Base-by-base conservation (phyloP, 1,140 invertebrate genomes). In the Zaprionus kolodkinae region DNA sequence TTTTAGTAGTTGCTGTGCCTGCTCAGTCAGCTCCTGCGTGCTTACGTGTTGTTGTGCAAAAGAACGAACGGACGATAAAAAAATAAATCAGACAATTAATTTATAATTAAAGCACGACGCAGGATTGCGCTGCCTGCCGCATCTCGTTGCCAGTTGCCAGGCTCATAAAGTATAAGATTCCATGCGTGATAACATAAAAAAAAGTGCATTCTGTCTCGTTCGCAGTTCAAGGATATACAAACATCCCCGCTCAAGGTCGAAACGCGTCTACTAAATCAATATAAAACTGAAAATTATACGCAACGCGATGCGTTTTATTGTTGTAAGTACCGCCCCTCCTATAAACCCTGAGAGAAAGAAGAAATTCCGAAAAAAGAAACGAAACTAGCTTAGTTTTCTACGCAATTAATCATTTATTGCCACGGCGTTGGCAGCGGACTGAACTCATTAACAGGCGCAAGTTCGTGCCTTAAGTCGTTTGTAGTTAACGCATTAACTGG, bases 171-270 rank as follows among this genome's bases (percentile, higher is more conserved):
- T 50, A 50, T 50, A 50, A 11, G 45, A 50, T 50, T 50, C 17
- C 17, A 52, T 50, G 60, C 30, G 76, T 73, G 70, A 76, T 75
- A 78, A 78, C 68, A n/a, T n/a, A 21, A 56, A 35, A 50, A 62
- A 40, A 50, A 62, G 73, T 74, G 76, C 17, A 57, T 73, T 62
- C 71, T 72, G 30, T 65, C 50, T 78, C 63, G 69, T 88, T 84
- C 65, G 63, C 84, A 88, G 83, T 88, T 87, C 84, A 87, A 88
- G 79, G 79, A 83, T 88, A 77, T n/a, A 40, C n/a, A n/a, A 12
- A 40, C 6, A 45, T 15, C n/a, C 68, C 35, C 35, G 27, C 17
- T 36, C 52, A 72, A 76, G 56, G 66, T 66, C 13, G 78, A 25
- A 45, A 45, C 40, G n/a, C 40, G 40, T 45, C 40, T 3, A 33